Percentiles rank a stretch among this genome's conserved stretches.
Conservation (phyloP, 2,888 invertebrate species). For the Penaeus monodon region DNA sequence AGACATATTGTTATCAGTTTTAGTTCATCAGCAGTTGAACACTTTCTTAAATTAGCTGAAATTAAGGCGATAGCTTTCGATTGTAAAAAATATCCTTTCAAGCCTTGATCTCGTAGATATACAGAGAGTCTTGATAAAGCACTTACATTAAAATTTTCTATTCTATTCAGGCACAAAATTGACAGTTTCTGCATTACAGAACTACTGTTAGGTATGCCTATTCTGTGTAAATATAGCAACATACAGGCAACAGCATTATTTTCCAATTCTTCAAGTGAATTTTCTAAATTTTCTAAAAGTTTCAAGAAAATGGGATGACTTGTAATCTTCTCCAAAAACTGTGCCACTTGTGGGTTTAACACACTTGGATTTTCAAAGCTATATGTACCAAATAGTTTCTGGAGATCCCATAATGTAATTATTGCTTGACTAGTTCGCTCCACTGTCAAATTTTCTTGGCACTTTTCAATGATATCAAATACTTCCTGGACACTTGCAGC, state of each 20-base stretch:
- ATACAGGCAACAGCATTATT: conserved; percentile 39
- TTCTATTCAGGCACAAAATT: conserved; percentile 19
- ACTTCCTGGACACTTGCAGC: conserved; percentile 55
- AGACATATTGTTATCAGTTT: conserved; percentile 50
- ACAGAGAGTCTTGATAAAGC: conserved; percentile 52
- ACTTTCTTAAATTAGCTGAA: conserved; percentile 15
- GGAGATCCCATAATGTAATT: conserved; percentile 52
- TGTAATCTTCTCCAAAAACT: conserved; percentile 37
- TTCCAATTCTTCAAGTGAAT: conserved; percentile 26
- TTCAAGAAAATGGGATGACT: conserved; percentile 40
- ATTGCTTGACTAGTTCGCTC: conserved; percentile 50
- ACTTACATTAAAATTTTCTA: conserved; percentile 32
- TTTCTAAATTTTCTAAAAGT: conserved; percentile 14
- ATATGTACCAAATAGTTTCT: conserved; percentile 51
- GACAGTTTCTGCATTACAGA: conserved; percentile 37
- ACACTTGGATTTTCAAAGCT: conserved; percentile 21
- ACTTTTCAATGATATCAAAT: conserved; percentile 39
- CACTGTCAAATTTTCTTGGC: conserved; percentile 6
- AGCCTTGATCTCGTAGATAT: conserved; percentile 39
- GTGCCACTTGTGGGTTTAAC: not conserved
- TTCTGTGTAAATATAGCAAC: conserved; percentile 41
- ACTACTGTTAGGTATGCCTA: conserved; percentile 29
- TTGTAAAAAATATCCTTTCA: conserved; percentile 37
- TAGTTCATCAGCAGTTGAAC: conserved; percentile 38
- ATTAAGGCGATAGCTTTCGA: conserved; percentile 32